These are phyloP conservation scores for Discoglossus pictus DNA, from an alignment of 2,797 vertebrate species.

Conservation along the genomic window DNA sequence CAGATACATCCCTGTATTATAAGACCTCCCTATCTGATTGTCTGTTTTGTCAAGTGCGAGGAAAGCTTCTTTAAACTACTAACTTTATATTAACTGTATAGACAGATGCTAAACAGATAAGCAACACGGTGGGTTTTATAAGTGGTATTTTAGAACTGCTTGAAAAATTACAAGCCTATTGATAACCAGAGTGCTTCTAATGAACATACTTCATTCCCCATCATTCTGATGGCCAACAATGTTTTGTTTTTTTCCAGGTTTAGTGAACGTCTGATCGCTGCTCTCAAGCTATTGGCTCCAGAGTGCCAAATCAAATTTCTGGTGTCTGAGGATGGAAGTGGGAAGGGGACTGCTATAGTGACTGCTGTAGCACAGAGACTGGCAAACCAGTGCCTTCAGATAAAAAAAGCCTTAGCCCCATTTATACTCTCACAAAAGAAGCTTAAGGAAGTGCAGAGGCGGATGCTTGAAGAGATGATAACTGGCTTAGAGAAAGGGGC, in stretches of 20 bases:
- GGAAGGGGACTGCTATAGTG: slow-evolving; percentile 78
- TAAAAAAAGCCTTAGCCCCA: slow-evolving; percentile 60
- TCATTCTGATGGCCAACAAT: too few relatives aligned
- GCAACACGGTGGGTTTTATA: too few relatives aligned
- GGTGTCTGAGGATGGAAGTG: slow-evolving; percentile 71
- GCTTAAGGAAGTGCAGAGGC: slow-evolving; percentile 57
- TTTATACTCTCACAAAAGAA: slow-evolving; percentile 48
- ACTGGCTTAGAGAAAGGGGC: slow-evolving; percentile 59
- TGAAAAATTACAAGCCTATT: too few relatives aligned
- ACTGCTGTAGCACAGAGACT: slow-evolving; percentile 75
- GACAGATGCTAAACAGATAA: too few relatives aligned
- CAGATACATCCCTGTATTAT: too few relatives aligned
- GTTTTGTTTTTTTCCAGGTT: slow-evolving; percentile 67
- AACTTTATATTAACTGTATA: too few relatives aligned
- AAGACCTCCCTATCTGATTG: too few relatives aligned
- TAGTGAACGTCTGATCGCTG: slow-evolving; percentile 51
- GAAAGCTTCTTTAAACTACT: too few relatives aligned
- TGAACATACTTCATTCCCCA: too few relatives aligned
- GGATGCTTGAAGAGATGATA: slow-evolving; percentile 71
- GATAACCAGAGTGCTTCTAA: too few relatives aligned
- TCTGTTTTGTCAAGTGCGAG: too few relatives aligned
- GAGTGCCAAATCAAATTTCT: slow-evolving; percentile 67
- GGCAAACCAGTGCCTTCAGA: slow-evolving; percentile 35
- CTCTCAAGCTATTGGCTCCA: slow-evolving; percentile 65
- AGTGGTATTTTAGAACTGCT: too few relatives aligned